Base-by-base conservation (phyloP, 2,888 invertebrate genomes). In the Cinara cedri region DNA sequence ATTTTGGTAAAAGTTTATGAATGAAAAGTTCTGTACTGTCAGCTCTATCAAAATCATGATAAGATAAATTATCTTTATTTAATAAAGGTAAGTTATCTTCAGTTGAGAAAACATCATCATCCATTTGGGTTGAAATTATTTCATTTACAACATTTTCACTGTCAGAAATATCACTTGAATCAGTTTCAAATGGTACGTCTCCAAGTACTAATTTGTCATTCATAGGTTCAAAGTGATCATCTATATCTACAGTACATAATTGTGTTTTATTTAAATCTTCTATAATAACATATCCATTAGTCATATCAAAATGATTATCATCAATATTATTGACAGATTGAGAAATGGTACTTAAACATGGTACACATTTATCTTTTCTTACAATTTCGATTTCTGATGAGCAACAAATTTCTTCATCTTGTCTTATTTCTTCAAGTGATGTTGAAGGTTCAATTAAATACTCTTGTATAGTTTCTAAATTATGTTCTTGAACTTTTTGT, bases 181-280 rank as follows among this genome's bases (percentile, higher is more conserved):
- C 76, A 0, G 68, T 76, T 68, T 76, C 76, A 66, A 66, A 76
- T 57, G 70, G 70, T 6, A 70, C 78, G 1, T 78, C 78, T 42
- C 78, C 78, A n/a, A 78, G 70, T 51, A 78, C 60, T 42, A 78
- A 51, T 78, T 78, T 78, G 11, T 78, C 78, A 70, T 78, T 78
- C 78, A 78, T 78, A 4, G 70, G 26, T 70, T 78, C 78, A 70
- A 78, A 78, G 1, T 66, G 44, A 62, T 78, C 78, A 11, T 70
- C 70, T 8, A 68, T 49, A 34, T 78, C 76, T 21, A 60, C 21
- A 42, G 46, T 11, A 19, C 19, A 76, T 1, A 68, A 76, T 34
- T 68, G 19, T 11, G 57, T 21, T 19, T 44, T 44, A 3, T 44
- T 11, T 1, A 13, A 16, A 1, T 55, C 13, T 16, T 76, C 46